phyloP scores from a whole-genome alignment of 2,888 invertebrate genomes.

The Latheticus oryzae region DNA sequence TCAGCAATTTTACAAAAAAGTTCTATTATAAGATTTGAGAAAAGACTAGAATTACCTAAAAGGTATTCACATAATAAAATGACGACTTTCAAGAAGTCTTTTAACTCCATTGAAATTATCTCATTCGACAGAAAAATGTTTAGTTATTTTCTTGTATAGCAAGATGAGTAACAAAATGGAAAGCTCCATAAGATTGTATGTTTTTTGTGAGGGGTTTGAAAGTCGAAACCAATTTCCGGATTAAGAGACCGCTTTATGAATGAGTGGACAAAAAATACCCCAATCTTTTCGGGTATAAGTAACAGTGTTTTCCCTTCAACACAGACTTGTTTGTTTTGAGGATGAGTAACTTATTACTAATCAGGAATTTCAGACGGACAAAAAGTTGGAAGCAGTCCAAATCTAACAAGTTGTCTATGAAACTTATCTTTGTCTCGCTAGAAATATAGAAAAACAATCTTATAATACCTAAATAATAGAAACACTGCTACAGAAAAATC shows the following conservation, averaged over 20 bases:
- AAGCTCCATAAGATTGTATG: slow-evolving; percentile 1
- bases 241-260: slow-evolving; percentile 2
- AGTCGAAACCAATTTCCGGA: slow-evolving; percentile 21
- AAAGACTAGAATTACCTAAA: too few relatives aligned
- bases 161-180: too few relatives aligned
- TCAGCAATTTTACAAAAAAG: too few relatives aligned
- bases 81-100: too few relatives aligned
- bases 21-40: slow-evolving; percentile 35
- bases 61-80: too few relatives aligned
- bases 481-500: too few relatives aligned
- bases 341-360: slow-evolving; percentile 13
- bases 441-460: too few relatives aligned
- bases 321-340: slow-evolving; percentile 22
- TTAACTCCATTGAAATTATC: too few relatives aligned
- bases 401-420: slow-evolving; percentile 34
- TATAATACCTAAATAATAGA: too few relatives aligned
- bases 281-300: slow-evolving; percentile 2
- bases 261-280: slow-evolving; percentile 26
- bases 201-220: slow-evolving; percentile 6
- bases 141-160: too few relatives aligned
- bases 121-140: too few relatives aligned
- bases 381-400: slow-evolving; percentile 21
- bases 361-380: slow-evolving; percentile 16
- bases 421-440: slow-evolving; percentile 24
- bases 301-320: too few relatives aligned